Conservation (phyloP, 2,797 vertebrate genomes). For the Coranthus polyacanthus region DNA sequence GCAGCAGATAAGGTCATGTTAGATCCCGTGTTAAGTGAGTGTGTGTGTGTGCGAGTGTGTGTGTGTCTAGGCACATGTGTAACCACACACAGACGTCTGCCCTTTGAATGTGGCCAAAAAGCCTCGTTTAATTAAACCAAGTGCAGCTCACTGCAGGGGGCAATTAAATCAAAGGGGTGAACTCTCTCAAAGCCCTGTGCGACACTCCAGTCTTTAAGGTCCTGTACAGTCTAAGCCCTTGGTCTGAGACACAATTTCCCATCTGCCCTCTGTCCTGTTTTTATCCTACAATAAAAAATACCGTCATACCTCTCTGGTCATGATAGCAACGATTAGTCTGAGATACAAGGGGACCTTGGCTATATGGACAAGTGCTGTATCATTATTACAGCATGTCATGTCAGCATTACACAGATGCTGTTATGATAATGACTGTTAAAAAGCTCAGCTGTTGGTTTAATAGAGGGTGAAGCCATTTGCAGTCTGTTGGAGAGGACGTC, state of each 20-base stretch:
- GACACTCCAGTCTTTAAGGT: constrained; percentile 52
- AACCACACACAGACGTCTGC: constrained; percentile 38
- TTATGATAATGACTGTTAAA: constrained; percentile 68
- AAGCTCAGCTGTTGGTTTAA: constrained; percentile 72
- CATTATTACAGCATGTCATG: constrained; percentile 69
- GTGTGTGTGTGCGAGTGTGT: constrained; percentile 8
- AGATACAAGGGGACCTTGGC: constrained; percentile 65
- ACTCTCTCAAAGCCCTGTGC: constrained; percentile 35
- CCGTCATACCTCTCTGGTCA: constrained; percentile 62
- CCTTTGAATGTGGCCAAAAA: constrained; percentile 58
- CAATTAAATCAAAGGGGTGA: constrained; percentile 60
- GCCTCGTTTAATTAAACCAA: constrained; percentile 65
- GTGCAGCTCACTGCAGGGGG: constrained; percentile 51
- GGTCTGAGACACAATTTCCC: constrained; percentile 61
- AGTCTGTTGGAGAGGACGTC: constrained; percentile 51
- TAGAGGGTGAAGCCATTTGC: constrained; percentile 64
- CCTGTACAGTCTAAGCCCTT: constrained; percentile 54
- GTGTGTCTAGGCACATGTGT: background rate
- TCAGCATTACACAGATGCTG: constrained; percentile 69
- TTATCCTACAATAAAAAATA: constrained; percentile 37
- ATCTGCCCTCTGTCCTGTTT: constrained; percentile 60
- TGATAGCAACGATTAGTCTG: constrained; percentile 57
- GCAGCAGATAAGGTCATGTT: constrained; percentile 67
- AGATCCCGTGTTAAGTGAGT: constrained; percentile 24
- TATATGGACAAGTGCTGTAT: constrained; percentile 41